phyloP scores from a whole-genome alignment of 2,113 vertebrate genomes.

The Microcebus lehilahytsara region DNA sequence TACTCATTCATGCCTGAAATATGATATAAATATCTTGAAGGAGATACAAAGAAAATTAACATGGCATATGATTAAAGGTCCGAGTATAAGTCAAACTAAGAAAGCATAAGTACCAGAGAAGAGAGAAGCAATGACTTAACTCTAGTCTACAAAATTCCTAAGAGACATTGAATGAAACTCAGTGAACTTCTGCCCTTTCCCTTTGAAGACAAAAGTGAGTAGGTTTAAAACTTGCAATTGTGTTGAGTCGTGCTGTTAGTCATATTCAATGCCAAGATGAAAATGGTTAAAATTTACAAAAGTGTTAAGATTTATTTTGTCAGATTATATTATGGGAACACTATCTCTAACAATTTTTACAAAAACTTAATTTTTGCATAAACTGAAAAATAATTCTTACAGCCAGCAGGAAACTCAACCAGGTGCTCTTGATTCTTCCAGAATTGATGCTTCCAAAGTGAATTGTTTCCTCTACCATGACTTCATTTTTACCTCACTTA shows the following conservation, averaged over 20 bases:
- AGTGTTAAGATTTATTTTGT: background rate
- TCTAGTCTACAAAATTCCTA: background rate
- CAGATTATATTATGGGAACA: background rate
- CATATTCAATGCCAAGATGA: background rate
- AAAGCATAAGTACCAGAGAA: background rate
- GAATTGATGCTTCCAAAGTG: background rate
- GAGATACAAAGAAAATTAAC: background rate
- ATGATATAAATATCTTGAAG: background rate
- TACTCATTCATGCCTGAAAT: background rate
- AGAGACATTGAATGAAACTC: background rate
- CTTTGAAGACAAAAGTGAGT: background rate
- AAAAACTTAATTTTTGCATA: background rate
- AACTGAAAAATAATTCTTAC: background rate
- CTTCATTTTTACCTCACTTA: accelerated
- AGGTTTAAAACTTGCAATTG: no score
- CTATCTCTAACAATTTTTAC: background rate
- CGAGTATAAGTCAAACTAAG: background rate
- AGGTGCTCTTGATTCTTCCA: background rate
- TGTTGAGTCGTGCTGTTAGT: background rate
- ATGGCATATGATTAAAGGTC: background rate
- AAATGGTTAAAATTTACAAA: background rate
- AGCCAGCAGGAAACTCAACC: background rate
- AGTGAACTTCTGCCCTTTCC: background rate
- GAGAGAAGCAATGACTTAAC: background rate
- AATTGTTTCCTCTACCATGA: background rate